These are phyloP conservation scores for Acrocera orbiculus DNA, from an alignment of 2,888 invertebrate genomes.

Conservation along the genomic window DNA sequence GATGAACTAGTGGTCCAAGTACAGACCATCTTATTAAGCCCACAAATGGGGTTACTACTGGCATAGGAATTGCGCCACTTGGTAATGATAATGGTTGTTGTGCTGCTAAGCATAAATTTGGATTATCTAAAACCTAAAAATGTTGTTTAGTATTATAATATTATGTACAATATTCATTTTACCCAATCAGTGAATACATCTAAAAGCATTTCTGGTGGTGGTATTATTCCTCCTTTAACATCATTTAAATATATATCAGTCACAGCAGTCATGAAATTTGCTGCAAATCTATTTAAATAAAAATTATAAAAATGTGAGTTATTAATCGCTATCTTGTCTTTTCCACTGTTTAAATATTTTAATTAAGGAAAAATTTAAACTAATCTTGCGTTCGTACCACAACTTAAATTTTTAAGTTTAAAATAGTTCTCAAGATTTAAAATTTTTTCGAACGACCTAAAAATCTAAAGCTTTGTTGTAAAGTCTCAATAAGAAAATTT, in stretches of 20 bases:
- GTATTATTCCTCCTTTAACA: conserved; percentile 22
- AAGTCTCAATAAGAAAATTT: too few species aligned
- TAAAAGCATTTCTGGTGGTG: conserved; percentile 46
- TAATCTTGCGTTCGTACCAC: too few species aligned
- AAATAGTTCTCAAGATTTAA: too few species aligned
- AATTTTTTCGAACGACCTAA: not conserved
- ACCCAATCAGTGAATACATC: conserved; percentile 57
- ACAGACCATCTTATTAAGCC: conserved; percentile 66
- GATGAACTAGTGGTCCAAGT: conserved; percentile 42
- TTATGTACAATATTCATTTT: conserved; percentile 12
- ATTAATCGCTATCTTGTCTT: not conserved
- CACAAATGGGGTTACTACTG: conserved; percentile 61
- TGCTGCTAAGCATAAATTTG: conserved; percentile 49
- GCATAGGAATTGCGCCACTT: conserved; percentile 66
- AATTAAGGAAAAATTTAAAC: too few species aligned
- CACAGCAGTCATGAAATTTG: conserved; percentile 72
- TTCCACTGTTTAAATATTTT: too few species aligned
- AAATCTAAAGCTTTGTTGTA: not conserved
- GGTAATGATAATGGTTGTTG: conserved; percentile 49
- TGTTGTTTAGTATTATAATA: not conserved
- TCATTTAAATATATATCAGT: conserved; percentile 53
- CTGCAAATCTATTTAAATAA: conserved; percentile 45
- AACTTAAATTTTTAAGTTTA: too few species aligned
- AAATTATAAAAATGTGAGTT: not conserved
- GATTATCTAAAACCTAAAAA: conserved; percentile 40